A percentile compares a stretch with the other conserved stretches of the same genome.
phyloP scores from a whole-genome alignment of 2,888 invertebrate genomes.

The Ceriagrion tenellum region DNA sequence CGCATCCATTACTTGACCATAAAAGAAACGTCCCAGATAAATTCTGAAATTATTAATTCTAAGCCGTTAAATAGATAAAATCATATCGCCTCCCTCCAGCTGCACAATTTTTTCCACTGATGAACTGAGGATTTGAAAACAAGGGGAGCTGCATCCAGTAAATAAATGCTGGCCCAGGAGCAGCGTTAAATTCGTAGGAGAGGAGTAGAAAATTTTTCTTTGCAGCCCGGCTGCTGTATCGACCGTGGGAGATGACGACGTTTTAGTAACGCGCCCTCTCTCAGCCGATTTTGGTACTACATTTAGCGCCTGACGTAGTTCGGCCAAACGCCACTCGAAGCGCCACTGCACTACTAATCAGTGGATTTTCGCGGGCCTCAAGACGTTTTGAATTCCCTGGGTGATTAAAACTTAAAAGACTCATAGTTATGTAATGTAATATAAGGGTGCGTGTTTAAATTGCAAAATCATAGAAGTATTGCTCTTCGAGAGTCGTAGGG shows the following conservation, averaged over 20 bases:
- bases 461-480: too few relatives aligned
- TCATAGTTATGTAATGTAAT: too few relatives aligned
- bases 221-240: neutral
- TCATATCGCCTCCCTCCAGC: too few relatives aligned
- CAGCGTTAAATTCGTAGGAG: neutral
- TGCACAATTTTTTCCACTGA: neutral
- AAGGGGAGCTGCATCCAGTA: neutral
- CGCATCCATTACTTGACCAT: too few relatives aligned
- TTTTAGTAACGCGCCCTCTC: neutral
- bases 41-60: too few relatives aligned
- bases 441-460: too few relatives aligned
- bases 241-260: neutral
- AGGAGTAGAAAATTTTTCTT: neutral
- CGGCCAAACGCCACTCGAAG: neutral
- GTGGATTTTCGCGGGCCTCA: too few relatives aligned
- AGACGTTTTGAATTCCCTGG: too few relatives aligned
- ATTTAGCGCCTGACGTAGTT: neutral
- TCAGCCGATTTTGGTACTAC: neutral
- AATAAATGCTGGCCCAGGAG: neutral
- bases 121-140: neutral
- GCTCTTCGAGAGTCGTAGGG: too few relatives aligned
- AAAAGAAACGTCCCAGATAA: too few relatives aligned
- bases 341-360: neutral
- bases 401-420: too few relatives aligned
- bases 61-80: too few relatives aligned